These are phyloP conservation scores for Rana temporaria DNA, from an alignment of 2,113 vertebrate genomes.

Conservation along the genomic window DNA sequence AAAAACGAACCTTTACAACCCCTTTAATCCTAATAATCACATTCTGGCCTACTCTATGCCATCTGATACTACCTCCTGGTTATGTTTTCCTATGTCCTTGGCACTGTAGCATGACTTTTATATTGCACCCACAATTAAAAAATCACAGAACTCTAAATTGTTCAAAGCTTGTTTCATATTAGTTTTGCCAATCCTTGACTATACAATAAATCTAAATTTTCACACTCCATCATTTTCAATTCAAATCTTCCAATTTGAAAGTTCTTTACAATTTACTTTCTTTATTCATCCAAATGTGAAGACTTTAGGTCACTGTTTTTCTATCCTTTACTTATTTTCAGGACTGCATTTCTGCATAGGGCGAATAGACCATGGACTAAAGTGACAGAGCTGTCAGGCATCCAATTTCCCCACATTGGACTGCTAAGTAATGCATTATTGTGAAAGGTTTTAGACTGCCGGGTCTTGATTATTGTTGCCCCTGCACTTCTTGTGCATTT, in stretches of 20 bases:
- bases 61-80: background rate
- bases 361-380: no score
- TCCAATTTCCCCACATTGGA: no score
- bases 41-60: no score
- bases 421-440: no score
- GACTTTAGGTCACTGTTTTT: background rate
- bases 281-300: constrained; percentile 4
- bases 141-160: background rate
- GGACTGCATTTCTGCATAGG: no score
- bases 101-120: background rate
- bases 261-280: background rate
- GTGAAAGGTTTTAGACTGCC: no score
- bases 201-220: constrained; percentile 16
- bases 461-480: no score
- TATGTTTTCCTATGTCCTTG: background rate
- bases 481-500: no score
- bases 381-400: no score
- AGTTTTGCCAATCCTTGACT: background rate
- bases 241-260: background rate
- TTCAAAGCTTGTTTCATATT: background rate
- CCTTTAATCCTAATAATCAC: no score
- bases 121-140: background rate
- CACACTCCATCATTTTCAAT: constrained; percentile 22
- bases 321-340: no score
- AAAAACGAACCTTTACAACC: no score